These are phyloP conservation scores for Pygocentrus nattereri DNA, from an alignment of 2,797 vertebrate species.

Conservation along the genomic window DNA sequence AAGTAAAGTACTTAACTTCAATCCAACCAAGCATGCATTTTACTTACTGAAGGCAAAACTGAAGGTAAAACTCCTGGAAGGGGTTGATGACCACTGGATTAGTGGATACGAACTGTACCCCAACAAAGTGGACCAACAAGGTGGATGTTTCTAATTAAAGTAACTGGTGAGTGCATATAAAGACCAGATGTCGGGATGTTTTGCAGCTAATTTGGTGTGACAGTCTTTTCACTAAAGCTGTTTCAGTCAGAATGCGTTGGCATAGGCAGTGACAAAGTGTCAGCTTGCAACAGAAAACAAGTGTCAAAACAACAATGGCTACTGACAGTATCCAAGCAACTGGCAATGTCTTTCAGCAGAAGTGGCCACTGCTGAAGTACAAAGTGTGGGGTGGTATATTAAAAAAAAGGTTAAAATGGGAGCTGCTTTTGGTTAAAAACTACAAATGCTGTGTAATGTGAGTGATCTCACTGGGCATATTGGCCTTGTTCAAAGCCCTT, in stretches of 20 bases:
- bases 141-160: background rate
- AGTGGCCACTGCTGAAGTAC: background rate
- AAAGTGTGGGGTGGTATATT: background rate
- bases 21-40: no score
- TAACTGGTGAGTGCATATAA: background rate
- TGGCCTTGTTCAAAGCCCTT: background rate
- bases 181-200: background rate
- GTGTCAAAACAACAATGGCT: background rate
- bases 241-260: background rate
- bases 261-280: background rate
- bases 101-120: no score
- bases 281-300: background rate
- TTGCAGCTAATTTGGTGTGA: background rate
- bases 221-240: background rate
- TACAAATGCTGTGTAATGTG: background rate
- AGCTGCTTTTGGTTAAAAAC: background rate
- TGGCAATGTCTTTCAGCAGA: background rate
- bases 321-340: conserved; percentile 10
- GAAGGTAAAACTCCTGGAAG: no score
- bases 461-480: background rate
- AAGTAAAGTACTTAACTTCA: no score
- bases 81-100: no score
- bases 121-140: background rate
- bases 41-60: no score
- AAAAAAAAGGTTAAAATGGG: background rate